Conservation (phyloP, 2,888 invertebrate species). For the Lysandra bellargus region DNA sequence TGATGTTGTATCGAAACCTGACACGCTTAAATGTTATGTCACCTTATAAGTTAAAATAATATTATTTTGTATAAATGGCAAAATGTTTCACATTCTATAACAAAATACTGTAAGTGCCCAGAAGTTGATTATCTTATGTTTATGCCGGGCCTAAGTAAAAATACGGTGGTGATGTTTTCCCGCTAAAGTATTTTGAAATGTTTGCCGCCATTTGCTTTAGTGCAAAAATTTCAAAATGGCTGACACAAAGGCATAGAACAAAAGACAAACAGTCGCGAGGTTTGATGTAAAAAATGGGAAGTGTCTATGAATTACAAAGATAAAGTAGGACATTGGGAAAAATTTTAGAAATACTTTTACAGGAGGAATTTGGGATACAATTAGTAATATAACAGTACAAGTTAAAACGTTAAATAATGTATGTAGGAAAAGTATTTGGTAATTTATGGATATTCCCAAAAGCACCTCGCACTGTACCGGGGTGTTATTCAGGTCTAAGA, state of each 20-base stretch:
- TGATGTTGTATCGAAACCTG: not conserved
- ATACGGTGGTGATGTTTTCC: slow-evolving; percentile 65
- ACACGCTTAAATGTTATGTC: not conserved
- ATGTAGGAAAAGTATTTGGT: not conserved
- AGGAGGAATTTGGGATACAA: not conserved
- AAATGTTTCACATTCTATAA: not conserved
- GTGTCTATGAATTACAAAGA: slow-evolving; percentile 27
- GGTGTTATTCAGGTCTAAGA: slow-evolving; percentile 74
- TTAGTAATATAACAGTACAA: not conserved
- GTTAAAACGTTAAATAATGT: not conserved
- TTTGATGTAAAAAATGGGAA: slow-evolving; percentile 46
- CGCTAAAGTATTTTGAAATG: slow-evolving; percentile 51
- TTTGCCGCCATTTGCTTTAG: slow-evolving; percentile 36
- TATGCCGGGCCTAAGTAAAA: slow-evolving; percentile 61
- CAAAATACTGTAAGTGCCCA: slow-evolving; percentile 69
- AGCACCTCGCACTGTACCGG: slow-evolving; percentile 75
- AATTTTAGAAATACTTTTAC: not conserved
- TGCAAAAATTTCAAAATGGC: slow-evolving; percentile 45
- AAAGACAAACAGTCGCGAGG: slow-evolving; percentile 74
- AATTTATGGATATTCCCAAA: slow-evolving; percentile 39
- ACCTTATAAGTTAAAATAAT: not conserved
- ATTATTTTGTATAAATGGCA: not conserved
- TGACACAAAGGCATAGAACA: slow-evolving; percentile 70
- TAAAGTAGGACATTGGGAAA: not conserved
- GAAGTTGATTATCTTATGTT: slow-evolving; percentile 78